Conservation (phyloP, 1,140 invertebrate species). For the Ceratina australensis region DNA sequence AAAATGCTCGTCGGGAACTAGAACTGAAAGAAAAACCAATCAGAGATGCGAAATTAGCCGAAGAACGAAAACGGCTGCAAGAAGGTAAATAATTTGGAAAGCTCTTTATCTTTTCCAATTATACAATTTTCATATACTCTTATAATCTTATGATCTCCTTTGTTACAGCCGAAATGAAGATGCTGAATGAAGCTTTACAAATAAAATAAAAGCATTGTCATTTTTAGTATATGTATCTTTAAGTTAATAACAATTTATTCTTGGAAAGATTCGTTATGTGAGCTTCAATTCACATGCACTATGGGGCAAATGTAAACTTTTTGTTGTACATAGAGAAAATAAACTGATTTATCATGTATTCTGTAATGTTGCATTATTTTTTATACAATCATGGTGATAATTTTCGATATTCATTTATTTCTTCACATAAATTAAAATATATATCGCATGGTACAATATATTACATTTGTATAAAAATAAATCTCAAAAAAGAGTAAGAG, state of each 20-base stretch:
- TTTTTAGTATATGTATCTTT: slow-evolving; percentile 19
- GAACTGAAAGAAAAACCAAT: slow-evolving; percentile 84
- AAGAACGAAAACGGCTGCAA: slow-evolving; percentile 82
- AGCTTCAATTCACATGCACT: background rate
- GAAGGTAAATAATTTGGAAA: slow-evolving; percentile 73
- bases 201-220: slow-evolving; percentile 29
- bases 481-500: slow-evolving; percentile 26
- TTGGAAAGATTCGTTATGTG: slow-evolving; percentile 7
- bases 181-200: slow-evolving; percentile 40
- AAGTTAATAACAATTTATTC: slow-evolving; percentile 35
- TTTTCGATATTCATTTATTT: too few species aligned
- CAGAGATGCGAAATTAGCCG: slow-evolving; percentile 84
- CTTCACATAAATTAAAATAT: too few species aligned
- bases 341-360: slow-evolving; percentile 30
- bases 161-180: slow-evolving; percentile 62
- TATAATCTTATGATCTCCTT: slow-evolving; percentile 24
- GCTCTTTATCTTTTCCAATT: too few species aligned
- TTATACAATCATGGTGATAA: background rate
- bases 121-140: background rate
- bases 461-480: slow-evolving; percentile 45
- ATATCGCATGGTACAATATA: slow-evolving; percentile 9
- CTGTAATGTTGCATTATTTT: background rate
- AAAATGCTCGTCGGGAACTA: slow-evolving; percentile 82
- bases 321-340: slow-evolving; percentile 41
- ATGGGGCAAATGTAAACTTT: slow-evolving; percentile 1